Conservation (phyloP, 2,113 vertebrate species). For the Lophius piscatorius region DNA sequence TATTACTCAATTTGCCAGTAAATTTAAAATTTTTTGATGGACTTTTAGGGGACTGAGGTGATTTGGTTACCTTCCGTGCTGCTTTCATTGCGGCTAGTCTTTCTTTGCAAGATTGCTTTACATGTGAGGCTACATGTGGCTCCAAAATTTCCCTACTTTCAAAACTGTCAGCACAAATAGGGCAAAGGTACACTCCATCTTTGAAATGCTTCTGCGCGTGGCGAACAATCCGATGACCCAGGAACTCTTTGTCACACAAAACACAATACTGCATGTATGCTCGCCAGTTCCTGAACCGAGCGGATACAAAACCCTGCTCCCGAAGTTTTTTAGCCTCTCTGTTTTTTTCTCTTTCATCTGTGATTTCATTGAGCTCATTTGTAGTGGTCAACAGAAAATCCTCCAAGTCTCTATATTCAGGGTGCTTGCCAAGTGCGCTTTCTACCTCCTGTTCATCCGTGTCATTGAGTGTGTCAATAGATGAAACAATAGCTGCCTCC, state of each 20-base stretch:
- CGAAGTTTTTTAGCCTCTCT: constrained; percentile 92
- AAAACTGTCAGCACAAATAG: constrained; percentile 96
- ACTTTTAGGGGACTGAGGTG: constrained; percentile 70
- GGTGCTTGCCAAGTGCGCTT: constrained; percentile 77
- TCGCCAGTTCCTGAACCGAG: constrained; percentile 97
- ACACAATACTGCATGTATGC: constrained; percentile 99
- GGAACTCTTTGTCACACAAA: constrained; percentile 96
- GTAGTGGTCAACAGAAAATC: constrained; percentile 86
- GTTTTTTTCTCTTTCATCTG: constrained; percentile 93
- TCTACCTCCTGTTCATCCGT: constrained; percentile 88
- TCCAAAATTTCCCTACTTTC: constrained; percentile 93
- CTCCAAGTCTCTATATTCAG: constrained; percentile 86
- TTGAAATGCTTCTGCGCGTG: constrained; percentile 98
- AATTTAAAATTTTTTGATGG: constrained; percentile 72
- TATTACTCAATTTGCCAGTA: constrained; percentile 79
- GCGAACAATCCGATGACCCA: constrained; percentile 96
- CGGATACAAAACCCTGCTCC: constrained; percentile 96
- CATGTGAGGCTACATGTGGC: constrained; percentile 96
- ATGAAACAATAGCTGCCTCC: constrained; percentile 96
- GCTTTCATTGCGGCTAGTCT: constrained; percentile 96
- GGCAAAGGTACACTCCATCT: constrained; percentile 95
- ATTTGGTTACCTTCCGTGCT: constrained; percentile 82
- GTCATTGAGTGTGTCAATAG: constrained; percentile 95
- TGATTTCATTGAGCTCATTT: constrained; percentile 84
- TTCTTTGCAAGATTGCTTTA: constrained; percentile 98